Evolutionary conservation across 2,888 invertebrate genomes (phyloP), one percentile per base, ranked within the genome.

Genomic region (Spodoptera littoralis): DNA sequence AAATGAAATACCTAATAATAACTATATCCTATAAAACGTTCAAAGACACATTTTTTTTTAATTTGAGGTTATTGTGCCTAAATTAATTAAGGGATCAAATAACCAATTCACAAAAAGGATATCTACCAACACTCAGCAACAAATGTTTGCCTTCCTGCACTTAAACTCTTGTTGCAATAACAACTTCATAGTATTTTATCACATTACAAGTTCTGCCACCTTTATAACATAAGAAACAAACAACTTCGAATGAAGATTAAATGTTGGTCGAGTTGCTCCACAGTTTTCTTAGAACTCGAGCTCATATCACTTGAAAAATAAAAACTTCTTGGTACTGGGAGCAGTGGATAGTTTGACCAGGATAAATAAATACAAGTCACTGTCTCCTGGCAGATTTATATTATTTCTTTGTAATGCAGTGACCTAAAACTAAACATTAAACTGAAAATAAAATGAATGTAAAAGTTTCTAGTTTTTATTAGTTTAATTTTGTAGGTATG

Each of bases 201-300:
- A 50, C 44, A 59, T 56, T 59, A 60, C 48, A 66, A 63, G 43
- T 58, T 75, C 22, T 42, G 36, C 18, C 45, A 64, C 51, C 52
- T 58, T 52, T 46, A 55, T 48, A 64, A 41, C 42, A 42, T 54
- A 58, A 49, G 58, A 66, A 56, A 73, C 65, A 65, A 53, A 18
- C 36, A 70, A 75, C 66, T 76, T 69, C 54, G 55, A 52, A 71
- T 63, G 57, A 67, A 60, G 57, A 76, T 67, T 76, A 76, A 71
- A 71, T 57, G 57, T 44, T 42, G 43, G 61, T 60, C 47, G 24
- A 75, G 53, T 43, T 46, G 27, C 46, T 61, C 47, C 49, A 43
- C 46, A 64, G 51, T 71, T 55, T 50, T 55, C 49, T 18, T 45
- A 56, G 55, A 71, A 63, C 48, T 58, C 50, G 11, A 41, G 42